Evolutionary conservation across 64 coral and sea anemone species (phyloP), one percentile per base, ranked within the genome.

Genomic region (Exaiptasia diaphana): DNA sequence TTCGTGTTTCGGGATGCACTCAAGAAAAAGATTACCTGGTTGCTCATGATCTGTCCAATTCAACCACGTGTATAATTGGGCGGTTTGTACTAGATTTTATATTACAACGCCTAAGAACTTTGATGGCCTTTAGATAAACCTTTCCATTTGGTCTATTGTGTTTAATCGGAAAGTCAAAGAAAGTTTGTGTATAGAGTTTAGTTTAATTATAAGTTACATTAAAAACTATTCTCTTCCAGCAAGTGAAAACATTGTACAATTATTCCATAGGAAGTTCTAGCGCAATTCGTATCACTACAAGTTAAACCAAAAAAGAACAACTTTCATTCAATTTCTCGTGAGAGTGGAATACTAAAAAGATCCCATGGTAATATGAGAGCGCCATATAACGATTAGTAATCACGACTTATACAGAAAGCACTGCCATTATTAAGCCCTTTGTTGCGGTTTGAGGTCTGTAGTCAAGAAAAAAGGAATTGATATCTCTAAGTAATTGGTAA

Each of bases 141-240:
- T n/a, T n/a, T n/a, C n/a, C n/a, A n/a, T n/a, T n/a, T n/a, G n/a
- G n/a, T n/a, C n/a, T n/a, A n/a, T n/a, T n/a, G n/a, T n/a, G n/a
- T n/a, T n/a, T n/a, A n/a, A n/a, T n/a, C n/a, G n/a, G n/a, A n/a
- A 65, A 65, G 13, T 65, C 38, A 65, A 65, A 65, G 30, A 65
- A 65, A 65, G 61, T 35, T n/a, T 34, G 17, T 20, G 5, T 55
- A 55, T n/a, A 55, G 20, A 17, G 17, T 21, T 12, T 37, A 64
- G 30, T 18, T 4, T 29, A 62, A 65, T 65, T 35, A 10, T 65
- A 35, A 5, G 36, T 64, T 64, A 12, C 15, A 28, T 11, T 31
- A 33, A 33, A 64, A 64, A 32, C 30, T 2, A 64, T 64, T 33
- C 59, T 55, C 52, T 17, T 55, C 52, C 25, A 55, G 26, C 26